Evolutionary conservation across 2,797 vertebrate genomes (phyloP).

Genomic region (Anniella stebbinsi): DNA sequence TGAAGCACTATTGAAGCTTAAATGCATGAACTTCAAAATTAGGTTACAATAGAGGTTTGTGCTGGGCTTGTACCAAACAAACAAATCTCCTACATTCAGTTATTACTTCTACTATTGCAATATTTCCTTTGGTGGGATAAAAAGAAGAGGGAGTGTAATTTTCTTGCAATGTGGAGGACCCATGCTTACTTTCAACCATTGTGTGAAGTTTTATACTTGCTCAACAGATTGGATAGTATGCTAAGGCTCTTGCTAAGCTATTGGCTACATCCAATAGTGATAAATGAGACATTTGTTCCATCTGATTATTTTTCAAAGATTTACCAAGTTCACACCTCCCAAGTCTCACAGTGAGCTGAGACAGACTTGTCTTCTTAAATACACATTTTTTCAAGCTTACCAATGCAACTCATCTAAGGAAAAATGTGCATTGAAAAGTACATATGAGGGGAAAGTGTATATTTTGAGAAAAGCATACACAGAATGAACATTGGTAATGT

Average conservation of each 20-base stretch:
- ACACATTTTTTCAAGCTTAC: no score
- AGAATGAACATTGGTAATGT: no score
- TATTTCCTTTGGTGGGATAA: not conserved
- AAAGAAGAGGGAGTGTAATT: not conserved
- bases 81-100: not conserved
- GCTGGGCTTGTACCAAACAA: not conserved
- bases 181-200: no score
- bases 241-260: not conserved
- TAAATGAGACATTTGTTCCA: no score
- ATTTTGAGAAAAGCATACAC: no score
- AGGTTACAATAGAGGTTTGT: not conserved
- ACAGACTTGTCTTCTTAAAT: no score
- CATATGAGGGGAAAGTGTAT: no score
- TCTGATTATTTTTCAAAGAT: no score
- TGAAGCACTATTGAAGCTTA: slow-evolving; percentile 6
- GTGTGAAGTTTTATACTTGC: not conserved
- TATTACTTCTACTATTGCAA: not conserved
- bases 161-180: not conserved
- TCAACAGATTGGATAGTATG: not conserved
- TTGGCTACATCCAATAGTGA: not conserved
- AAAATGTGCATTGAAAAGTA: no score
- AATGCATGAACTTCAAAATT: not conserved
- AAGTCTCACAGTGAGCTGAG: no score
- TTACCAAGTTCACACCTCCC: no score
- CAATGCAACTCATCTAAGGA: no score